These are phyloP conservation scores for Yponomeuta evonymella DNA, from an alignment of 2,888 invertebrate species.

Conservation along the genomic window DNA sequence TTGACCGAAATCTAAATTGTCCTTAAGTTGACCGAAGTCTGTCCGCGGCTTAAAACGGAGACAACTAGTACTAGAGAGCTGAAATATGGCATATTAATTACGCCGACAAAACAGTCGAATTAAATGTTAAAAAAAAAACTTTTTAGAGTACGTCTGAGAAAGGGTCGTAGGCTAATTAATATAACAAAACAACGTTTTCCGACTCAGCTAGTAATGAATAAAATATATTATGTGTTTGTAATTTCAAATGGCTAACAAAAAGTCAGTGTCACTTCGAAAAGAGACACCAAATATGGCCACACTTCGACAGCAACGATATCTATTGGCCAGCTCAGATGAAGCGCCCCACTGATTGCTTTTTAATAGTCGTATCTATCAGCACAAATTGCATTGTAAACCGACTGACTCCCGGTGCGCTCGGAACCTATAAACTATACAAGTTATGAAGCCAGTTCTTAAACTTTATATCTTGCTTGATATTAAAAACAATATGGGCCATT, in stretches of 20 bases:
- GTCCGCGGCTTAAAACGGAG: too few species aligned
- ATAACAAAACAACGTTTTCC: too few species aligned
- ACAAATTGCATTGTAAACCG: constrained; percentile 7
- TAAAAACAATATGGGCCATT: background rate
- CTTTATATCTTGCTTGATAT: background rate
- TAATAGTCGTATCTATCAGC: constrained; percentile 30
- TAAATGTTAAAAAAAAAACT: too few species aligned
- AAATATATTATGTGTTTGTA: too few species aligned
- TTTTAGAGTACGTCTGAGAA: too few species aligned
- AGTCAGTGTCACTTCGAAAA: background rate
- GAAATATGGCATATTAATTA: too few species aligned
- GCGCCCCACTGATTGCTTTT: constrained; percentile 38
- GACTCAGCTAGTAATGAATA: too few species aligned
- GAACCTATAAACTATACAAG: background rate
- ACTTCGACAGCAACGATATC: background rate
- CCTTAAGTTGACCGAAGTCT: too few species aligned
- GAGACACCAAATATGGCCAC: background rate
- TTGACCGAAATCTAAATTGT: too few species aligned
- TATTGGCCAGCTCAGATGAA: constrained; percentile 20
- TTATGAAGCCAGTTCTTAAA: background rate
- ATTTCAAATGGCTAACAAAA: background rate
- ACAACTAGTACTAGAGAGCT: too few species aligned
- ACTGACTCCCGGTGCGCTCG: background rate
- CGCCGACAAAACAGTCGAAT: too few species aligned
- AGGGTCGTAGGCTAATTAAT: too few species aligned